Evolutionary conservation across 2,797 vertebrate genomes (phyloP).

Genomic region (Ibycter americanus): DNA sequence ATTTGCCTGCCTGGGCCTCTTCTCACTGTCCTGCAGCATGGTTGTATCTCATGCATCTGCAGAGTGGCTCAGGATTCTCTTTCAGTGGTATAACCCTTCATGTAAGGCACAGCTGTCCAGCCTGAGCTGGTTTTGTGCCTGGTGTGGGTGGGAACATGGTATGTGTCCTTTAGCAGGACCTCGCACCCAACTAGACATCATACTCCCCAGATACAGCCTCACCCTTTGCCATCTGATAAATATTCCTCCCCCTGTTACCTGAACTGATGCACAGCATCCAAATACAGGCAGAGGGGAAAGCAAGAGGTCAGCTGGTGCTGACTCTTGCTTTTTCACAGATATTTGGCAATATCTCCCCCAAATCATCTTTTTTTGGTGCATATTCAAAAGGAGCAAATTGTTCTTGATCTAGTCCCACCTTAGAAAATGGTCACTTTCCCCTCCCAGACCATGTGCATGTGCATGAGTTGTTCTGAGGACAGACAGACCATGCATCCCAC

Average conservation of each 20-base stretch:
- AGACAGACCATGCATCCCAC: neutral
- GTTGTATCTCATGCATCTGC: neutral
- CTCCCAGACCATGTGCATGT: neutral
- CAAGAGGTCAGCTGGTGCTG: neutral
- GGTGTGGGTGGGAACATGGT: neutral
- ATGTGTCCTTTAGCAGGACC: neutral
- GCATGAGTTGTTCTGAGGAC: neutral
- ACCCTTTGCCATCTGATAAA: neutral
- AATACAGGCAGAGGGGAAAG: neutral
- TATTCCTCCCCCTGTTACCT: neutral
- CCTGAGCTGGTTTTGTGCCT: neutral
- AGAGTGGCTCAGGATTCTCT: neutral
- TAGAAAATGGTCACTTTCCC: neutral
- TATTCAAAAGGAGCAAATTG: neutral
- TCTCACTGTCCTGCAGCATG: neutral
- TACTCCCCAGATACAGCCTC: neutral
- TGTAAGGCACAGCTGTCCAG: neutral
- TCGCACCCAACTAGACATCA: neutral
- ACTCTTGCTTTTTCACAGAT: neutral
- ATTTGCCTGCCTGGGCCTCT: neutral
- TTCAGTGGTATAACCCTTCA: neutral
- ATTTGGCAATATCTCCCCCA: neutral
- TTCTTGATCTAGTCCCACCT: neutral
- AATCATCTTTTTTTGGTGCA: neutral
- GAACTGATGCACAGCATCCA: neutral